These are phyloP conservation scores for Malurus splendens DNA, from an alignment of 2,797 vertebrate species.

Conservation along the genomic window DNA sequence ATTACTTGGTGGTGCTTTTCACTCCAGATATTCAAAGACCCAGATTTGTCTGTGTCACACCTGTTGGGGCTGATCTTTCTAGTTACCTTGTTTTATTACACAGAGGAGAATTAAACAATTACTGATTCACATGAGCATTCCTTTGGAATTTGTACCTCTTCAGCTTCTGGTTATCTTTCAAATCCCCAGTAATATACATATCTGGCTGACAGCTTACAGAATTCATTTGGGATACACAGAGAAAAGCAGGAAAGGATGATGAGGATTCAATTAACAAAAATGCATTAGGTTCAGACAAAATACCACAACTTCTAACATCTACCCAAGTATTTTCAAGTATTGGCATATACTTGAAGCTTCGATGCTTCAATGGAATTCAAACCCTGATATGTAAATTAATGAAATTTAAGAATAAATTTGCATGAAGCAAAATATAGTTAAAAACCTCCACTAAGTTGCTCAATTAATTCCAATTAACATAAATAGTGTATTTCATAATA, in stretches of 20 bases:
- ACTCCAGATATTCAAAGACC: background rate
- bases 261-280: background rate
- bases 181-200: background rate
- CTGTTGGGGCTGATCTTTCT: background rate
- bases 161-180: background rate
- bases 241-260: background rate
- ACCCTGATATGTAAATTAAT: background rate
- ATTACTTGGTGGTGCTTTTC: background rate
- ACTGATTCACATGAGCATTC: background rate
- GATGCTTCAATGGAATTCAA: background rate
- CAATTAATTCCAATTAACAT: background rate
- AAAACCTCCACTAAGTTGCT: background rate
- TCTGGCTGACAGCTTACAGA: background rate
- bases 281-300: background rate
- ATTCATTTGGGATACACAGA: background rate
- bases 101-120: background rate
- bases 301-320: background rate
- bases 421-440: background rate
- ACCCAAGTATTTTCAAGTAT: background rate
- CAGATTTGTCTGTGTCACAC: background rate
- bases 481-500: background rate
- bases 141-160: background rate
- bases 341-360: background rate
- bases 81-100: background rate
- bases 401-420: background rate